Conservation (phyloP, 2,113 vertebrate genomes). For the Malurus cyaneus region DNA sequence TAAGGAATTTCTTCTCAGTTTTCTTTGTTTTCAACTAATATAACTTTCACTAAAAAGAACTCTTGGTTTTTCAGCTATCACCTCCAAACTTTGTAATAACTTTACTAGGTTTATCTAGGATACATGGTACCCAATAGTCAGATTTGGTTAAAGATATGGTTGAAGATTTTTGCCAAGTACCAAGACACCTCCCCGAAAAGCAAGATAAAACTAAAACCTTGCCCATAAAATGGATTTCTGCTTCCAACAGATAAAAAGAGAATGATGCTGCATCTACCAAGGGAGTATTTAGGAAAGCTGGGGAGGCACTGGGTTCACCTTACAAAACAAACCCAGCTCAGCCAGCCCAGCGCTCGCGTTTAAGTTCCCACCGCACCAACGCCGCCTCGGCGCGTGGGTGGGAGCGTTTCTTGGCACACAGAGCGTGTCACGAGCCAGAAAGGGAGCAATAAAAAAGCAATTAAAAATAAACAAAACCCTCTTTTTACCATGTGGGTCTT, state of each 20-base stretch:
- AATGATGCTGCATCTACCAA: neutral
- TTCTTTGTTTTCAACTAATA: neutral
- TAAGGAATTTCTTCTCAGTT: neutral
- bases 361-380: neutral
- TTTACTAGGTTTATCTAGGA: neutral
- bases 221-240: neutral
- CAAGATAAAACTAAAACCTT: neutral
- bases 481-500: conserved; percentile 82
- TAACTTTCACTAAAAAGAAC: neutral
- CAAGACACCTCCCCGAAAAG: neutral
- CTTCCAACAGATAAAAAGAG: neutral
- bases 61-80: neutral
- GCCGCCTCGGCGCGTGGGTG: neutral
- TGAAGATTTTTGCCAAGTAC: neutral
- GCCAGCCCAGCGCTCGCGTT: neutral
- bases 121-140: neutral
- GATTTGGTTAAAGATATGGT: neutral
- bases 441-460: conserved; percentile 32
- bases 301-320: neutral
- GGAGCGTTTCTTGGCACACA: conserved; percentile 12
- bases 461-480: neutral
- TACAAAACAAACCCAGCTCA: neutral
- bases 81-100: neutral
- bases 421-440: neutral
- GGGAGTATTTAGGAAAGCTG: neutral